Evolutionary conservation across 2,888 invertebrate species (phyloP).

Genomic region (Tenthredo scrophulariae): DNA sequence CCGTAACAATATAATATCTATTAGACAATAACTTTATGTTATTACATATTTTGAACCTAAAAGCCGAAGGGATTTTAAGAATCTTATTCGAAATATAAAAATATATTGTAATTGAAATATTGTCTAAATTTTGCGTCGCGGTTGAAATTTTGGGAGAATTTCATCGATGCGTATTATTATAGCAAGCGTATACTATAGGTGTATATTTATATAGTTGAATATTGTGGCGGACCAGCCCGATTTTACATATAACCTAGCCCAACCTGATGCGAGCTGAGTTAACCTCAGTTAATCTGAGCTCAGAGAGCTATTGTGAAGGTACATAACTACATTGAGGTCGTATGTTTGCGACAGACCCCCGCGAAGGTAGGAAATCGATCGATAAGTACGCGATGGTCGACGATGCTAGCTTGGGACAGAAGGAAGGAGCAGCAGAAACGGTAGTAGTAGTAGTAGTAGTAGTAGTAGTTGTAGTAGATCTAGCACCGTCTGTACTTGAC

Average conservation of each 20-base stretch:
- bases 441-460: background rate
- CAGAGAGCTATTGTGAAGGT: conserved; percentile 2
- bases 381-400: background rate
- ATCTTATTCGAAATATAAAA: too few relatives aligned
- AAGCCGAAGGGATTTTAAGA: background rate
- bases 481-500: conserved; percentile 10
- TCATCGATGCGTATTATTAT: background rate
- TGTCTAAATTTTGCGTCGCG: background rate
- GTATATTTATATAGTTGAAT: background rate
- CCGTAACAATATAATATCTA: too few relatives aligned
- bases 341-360: conserved; percentile 11
- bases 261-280: background rate
- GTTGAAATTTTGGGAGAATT: conserved; percentile 7
- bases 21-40: too few relatives aligned
- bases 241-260: background rate
- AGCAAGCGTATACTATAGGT: background rate
- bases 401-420: background rate
- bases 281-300: conserved; percentile 11
- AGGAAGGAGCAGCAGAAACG: background rate
- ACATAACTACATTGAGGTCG: background rate
- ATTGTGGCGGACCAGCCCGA: background rate
- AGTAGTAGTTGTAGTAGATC: background rate
- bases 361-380: conserved; percentile 25
- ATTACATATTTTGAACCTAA: background rate
- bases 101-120: background rate